Evolutionary conservation across 2,888 invertebrate species (phyloP).

Genomic region (Nemoura dubitans): DNA sequence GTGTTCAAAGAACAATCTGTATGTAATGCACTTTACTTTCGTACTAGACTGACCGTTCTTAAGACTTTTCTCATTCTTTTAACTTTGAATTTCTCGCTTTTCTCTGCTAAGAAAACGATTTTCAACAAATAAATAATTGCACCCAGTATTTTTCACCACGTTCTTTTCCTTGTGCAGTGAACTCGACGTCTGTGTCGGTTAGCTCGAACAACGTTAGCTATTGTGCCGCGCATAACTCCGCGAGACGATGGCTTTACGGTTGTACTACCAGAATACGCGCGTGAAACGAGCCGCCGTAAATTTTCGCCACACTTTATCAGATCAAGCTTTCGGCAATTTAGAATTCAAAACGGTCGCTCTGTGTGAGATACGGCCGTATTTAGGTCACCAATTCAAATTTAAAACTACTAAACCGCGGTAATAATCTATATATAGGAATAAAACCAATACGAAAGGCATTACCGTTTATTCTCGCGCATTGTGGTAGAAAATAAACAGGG

Average conservation of each 20-base stretch:
- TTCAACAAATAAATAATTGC: not conserved
- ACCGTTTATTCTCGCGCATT: not conserved
- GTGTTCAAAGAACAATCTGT: not conserved
- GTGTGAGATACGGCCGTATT: slow-evolving; percentile 26
- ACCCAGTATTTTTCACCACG: not conserved
- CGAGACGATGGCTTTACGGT: not conserved
- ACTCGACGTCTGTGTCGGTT: not conserved
- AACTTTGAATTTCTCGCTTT: not conserved
- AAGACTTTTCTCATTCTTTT: not conserved
- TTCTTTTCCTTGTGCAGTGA: not conserved
- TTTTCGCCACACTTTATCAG: slow-evolving; percentile 20
- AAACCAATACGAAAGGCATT: slow-evolving; percentile 27
- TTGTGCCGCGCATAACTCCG: not conserved
- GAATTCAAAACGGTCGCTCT: slow-evolving; percentile 27
- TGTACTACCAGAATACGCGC: not conserved
- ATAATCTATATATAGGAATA: slow-evolving; percentile 23
- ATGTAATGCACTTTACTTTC: not conserved
- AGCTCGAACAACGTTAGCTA: not conserved
- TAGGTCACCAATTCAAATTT: slow-evolving; percentile 36
- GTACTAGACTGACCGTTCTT: not conserved
- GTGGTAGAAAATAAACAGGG: not conserved
- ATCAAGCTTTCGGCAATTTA: slow-evolving; percentile 34
- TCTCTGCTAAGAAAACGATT: not conserved
- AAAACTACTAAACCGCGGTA: slow-evolving; percentile 32
- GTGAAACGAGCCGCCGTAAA: slow-evolving; percentile 13